Evolutionary conservation across 2,888 invertebrate species (phyloP).

Genomic region (Eucera pruinosa): DNA sequence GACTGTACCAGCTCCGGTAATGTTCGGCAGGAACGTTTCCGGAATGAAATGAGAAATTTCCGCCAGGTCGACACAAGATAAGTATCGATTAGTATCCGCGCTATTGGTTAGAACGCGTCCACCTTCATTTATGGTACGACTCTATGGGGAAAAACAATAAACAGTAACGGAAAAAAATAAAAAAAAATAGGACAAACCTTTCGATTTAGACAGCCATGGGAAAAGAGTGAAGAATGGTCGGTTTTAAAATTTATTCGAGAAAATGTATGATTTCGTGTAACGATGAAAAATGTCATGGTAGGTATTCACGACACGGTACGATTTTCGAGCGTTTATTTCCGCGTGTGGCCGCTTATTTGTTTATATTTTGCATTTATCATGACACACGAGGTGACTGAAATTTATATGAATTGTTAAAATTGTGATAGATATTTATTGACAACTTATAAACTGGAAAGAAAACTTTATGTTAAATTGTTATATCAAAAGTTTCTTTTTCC

Average conservation of each 20-base stretch:
- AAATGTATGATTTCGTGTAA: slow-evolving; percentile 17
- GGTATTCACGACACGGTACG: neutral
- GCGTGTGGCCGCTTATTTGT: slow-evolving; percentile 17
- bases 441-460: neutral
- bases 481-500: neutral
- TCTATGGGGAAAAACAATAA: neutral
- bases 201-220: neutral
- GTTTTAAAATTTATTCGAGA: neutral
- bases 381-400: neutral
- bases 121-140: slow-evolving; percentile 34
- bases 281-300: slow-evolving; percentile 19
- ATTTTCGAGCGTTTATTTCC: slow-evolving; percentile 25
- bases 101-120: slow-evolving; percentile 6
- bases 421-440: slow-evolving; percentile 4
- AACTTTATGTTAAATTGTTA: neutral
- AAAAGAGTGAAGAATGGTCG: neutral
- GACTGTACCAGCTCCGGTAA: slow-evolving; percentile 34
- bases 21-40: slow-evolving; percentile 50
- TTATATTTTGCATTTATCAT: slow-evolving; percentile 22
- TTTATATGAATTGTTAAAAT: slow-evolving; percentile 12
- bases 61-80: slow-evolving; percentile 38
- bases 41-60: slow-evolving; percentile 63
- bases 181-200: neutral
- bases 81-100: slow-evolving; percentile 59
- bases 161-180: neutral